Evolutionary conservation across 2,888 invertebrate genomes (phyloP).

Genomic region (Ceramica pisi): DNA sequence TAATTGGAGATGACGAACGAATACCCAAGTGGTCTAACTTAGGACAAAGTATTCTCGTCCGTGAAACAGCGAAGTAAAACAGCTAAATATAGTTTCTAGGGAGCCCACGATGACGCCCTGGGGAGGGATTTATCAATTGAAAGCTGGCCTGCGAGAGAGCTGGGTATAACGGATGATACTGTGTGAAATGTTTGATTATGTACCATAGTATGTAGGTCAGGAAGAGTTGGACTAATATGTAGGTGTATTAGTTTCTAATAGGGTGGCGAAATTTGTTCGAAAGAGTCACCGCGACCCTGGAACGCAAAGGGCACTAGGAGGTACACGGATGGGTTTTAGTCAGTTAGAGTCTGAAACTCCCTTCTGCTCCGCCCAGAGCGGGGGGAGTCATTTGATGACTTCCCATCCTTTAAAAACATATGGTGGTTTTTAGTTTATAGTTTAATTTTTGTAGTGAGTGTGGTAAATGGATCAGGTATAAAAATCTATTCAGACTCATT

Average conservation of each 20-base stretch:
- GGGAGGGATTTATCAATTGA: constrained; percentile 59
- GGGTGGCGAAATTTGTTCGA: no score
- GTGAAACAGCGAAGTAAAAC: constrained; percentile 11
- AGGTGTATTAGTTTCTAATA: not conserved
- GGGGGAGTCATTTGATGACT: no score
- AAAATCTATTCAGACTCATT: no score
- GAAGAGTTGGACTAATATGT: not conserved
- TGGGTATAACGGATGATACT: constrained; percentile 22
- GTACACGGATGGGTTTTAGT: no score
- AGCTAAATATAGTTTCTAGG: constrained; percentile 29
- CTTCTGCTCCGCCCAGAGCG: no score
- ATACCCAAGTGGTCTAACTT: constrained; percentile 7
- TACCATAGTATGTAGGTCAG: not conserved
- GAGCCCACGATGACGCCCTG: constrained; percentile 38
- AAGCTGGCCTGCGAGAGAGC: constrained; percentile 11
- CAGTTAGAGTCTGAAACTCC: no score
- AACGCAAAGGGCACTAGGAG: no score
- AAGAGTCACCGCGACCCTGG: no score
- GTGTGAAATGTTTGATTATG: constrained; percentile 21
- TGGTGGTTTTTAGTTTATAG: no score
- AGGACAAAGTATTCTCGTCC: constrained; percentile 12
- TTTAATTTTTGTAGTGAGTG: no score
- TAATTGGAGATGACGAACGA: constrained; percentile 10
- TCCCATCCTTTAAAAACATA: no score
- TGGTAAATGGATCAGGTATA: no score